Evolutionary conservation across 2,113 vertebrate genomes (phyloP).

Genomic region (Channa maculata): DNA sequence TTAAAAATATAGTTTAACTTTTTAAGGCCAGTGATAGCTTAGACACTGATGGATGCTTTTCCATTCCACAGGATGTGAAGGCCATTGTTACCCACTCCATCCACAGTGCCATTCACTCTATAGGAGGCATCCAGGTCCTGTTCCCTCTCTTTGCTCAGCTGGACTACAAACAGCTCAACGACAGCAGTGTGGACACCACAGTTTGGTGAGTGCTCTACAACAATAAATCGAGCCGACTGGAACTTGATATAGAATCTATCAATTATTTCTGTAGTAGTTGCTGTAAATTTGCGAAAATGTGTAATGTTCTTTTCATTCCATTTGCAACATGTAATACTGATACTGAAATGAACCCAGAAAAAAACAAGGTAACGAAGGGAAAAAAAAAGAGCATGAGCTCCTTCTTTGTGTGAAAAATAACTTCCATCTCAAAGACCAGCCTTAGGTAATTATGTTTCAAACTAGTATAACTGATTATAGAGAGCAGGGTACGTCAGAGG

Average conservation of each 20-base stretch:
- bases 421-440: slow-evolving; percentile 26
- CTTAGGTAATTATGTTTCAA: slow-evolving; percentile 16
- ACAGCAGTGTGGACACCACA: slow-evolving; percentile 96
- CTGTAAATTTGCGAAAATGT: background rate
- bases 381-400: background rate
- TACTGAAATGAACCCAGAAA: background rate
- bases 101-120: slow-evolving; percentile 99
- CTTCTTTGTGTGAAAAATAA: slow-evolving; percentile 5
- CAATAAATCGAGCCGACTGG: background rate
- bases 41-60: background rate
- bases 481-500: slow-evolving; percentile 3
- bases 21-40: too few species aligned
- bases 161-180: slow-evolving; percentile 96
- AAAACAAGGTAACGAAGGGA: background rate
- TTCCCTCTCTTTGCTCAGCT: slow-evolving; percentile 98
- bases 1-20: too few species aligned
- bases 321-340: background rate
- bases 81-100: slow-evolving; percentile 99
- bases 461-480: slow-evolving; percentile 20
- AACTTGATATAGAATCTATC: background rate
- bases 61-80: slow-evolving; percentile 92
- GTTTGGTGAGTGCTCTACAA: slow-evolving; percentile 87
- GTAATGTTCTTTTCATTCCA: slow-evolving; percentile 1
- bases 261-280: background rate
- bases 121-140: slow-evolving; percentile 98